These are phyloP conservation scores for Lepidothrix coronata DNA, from an alignment of 2,113 vertebrate genomes.

Conservation along the genomic window DNA sequence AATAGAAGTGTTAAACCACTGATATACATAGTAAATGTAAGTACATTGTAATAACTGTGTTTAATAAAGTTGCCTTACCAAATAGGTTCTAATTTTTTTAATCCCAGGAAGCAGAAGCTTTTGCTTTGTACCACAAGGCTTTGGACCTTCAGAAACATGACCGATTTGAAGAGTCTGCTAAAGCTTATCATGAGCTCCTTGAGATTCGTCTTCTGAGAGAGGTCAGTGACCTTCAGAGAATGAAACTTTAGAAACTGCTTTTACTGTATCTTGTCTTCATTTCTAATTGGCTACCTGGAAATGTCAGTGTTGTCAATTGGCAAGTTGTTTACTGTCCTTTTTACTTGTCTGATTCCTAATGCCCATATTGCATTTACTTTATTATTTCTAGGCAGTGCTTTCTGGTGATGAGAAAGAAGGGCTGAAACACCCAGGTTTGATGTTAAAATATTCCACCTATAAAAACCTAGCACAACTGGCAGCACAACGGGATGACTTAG, in stretches of 20 bases:
- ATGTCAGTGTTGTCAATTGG: not conserved
- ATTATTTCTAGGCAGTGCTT: slow-evolving; percentile 80
- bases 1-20: not conserved
- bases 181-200: slow-evolving; percentile 93
- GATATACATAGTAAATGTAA: not conserved
- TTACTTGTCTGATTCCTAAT: not conserved
- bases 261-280: not conserved
- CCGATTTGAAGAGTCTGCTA: slow-evolving; percentile 91
- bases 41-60: not conserved
- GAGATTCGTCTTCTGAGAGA: slow-evolving; percentile 92
- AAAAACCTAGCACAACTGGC: slow-evolving; percentile 94
- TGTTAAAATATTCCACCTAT: slow-evolving; percentile 97
- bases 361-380: fast-evolving
- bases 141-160: slow-evolving; percentile 98
- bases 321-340: not conserved
- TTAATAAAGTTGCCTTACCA: not conserved
- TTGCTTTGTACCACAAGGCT: slow-evolving; percentile 95
- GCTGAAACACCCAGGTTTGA: slow-evolving; percentile 92
- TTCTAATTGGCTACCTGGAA: not conserved
- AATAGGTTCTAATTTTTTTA: not conserved
- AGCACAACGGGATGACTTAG: slow-evolving; percentile 84
- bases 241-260: not conserved
- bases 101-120: slow-evolving; percentile 93
- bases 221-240: slow-evolving; percentile 72
- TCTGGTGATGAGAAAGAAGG: slow-evolving; percentile 92